Base-by-base conservation (phyloP, 1,140 invertebrate genomes). In the Temnothorax longispinosus region DNA sequence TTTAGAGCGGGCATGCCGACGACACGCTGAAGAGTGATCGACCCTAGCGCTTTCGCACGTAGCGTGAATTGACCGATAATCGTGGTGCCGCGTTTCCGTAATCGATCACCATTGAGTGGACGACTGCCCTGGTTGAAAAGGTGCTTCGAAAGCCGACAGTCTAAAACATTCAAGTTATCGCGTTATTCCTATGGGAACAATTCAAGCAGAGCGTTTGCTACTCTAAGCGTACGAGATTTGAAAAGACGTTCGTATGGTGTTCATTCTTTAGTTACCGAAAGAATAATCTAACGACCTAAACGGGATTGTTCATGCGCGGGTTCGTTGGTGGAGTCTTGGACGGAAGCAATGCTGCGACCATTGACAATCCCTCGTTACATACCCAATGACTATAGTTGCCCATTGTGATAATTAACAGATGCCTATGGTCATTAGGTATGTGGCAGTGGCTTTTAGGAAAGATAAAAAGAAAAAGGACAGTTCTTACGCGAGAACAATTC, bases 291-390 rank as follows among this genome's bases (percentile, higher is more conserved):
- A 75, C 54, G 15, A 60, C 11, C 21, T 21, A 54, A 35, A 10
- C 8, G 32, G 27, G 32, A 64, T 64, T 47, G n/a, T 75, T 75
- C 21, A 38, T 74, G 4, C 52, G 4, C 10, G 54, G 35, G 21
- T 18, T n/a, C 50, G 35, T 27, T 38, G 35, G 11, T 41, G 54
- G 44, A 58, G 21, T 44, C 7, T 27, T 27, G 21, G 11, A 75
- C 38, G n/a, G 75, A 78, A 15, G 6, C 64, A n/a, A 47, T 52
- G n/a, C 50, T 27, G 32, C 27, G 77, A 67, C 44, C 32, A 41
- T 27, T 58, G 77, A 81, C 64, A 71, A 69, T 81, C n/a, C 44
- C 77, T 54, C 65, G 47, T 81, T 81, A 41, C 35, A 56, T 44
- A 21, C 15, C 52, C 64, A 71, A 15, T 56, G 77, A 56, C 35